phyloP scores from a whole-genome alignment of 2,888 invertebrate genomes.

The Cosmorhoe ocellata region DNA sequence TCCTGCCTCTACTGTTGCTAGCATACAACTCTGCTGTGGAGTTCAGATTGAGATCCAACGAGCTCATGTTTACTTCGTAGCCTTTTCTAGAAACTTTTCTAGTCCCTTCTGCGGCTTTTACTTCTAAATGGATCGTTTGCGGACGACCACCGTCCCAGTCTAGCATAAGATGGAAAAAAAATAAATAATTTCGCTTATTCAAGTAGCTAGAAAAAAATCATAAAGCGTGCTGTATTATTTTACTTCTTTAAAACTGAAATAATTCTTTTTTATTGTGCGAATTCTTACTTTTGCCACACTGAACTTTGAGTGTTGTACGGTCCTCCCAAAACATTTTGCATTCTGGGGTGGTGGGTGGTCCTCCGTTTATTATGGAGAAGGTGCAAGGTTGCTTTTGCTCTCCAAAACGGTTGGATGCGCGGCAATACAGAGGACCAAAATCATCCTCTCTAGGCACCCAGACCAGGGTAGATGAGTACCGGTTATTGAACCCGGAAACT shows the following conservation, averaged over 20 bases:
- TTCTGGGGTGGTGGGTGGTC: slow-evolving; percentile 52
- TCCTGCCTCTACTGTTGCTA: slow-evolving; percentile 53
- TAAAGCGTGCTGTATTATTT: too few species aligned
- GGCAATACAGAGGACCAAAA: slow-evolving; percentile 56
- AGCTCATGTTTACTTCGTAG: slow-evolving; percentile 50
- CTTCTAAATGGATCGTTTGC: slow-evolving; percentile 55
- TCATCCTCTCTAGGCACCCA: slow-evolving; percentile 58
- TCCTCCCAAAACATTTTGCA: slow-evolving; percentile 45
- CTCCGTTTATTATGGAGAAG: slow-evolving; percentile 50
- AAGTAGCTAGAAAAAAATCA: too few species aligned
- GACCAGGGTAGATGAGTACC: slow-evolving; percentile 58
- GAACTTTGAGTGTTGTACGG: slow-evolving; percentile 44
- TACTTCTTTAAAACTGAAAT: not conserved
- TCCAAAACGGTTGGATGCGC: slow-evolving; percentile 62
- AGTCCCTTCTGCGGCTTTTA: slow-evolving; percentile 43
- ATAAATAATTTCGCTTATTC: too few species aligned
- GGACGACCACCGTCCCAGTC: slow-evolving; percentile 68
- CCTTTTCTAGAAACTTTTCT: slow-evolving; percentile 53
- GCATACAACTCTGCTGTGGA: slow-evolving; percentile 57
- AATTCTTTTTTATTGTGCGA: too few species aligned
- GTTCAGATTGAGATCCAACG: slow-evolving; percentile 47
- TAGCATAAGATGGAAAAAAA: slow-evolving; percentile 24
- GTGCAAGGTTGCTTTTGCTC: slow-evolving; percentile 61
- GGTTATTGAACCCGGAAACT: slow-evolving; percentile 49
- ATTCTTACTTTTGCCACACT: slow-evolving; percentile 58